Conservation (phyloP, 2,888 invertebrate genomes). For the Cancer borealis region DNA sequence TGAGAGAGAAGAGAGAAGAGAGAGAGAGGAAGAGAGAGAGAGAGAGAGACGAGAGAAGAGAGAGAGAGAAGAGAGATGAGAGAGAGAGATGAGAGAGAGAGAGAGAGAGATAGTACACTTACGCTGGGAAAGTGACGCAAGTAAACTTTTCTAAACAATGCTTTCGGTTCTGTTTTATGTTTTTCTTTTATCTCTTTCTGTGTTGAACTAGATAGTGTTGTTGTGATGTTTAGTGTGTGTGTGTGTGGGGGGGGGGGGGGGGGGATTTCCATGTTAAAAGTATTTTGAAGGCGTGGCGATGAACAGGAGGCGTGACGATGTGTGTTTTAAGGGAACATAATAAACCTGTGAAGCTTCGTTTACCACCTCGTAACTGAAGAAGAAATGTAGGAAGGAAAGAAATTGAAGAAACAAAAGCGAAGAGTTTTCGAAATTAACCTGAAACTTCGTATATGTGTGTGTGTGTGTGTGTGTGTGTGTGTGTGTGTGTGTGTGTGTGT, state of each 20-base stretch:
- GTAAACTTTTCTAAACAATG: not conserved
- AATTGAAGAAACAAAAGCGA: not conserved
- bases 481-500: slow-evolving; percentile 3
- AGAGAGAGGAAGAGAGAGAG: no score
- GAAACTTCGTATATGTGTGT: not conserved
- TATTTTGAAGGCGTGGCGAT: not conserved
- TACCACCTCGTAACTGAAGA: no score
- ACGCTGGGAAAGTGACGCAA: not conserved
- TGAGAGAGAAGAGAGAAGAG: no score
- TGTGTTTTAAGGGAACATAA: not conserved
- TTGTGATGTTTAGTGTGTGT: no score
- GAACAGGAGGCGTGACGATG: not conserved
- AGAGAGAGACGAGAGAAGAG: no score
- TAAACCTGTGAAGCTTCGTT: no score
- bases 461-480: slow-evolving; percentile 20
- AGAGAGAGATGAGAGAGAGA: not conserved
- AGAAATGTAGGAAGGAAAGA: not conserved
- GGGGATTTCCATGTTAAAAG: no score
- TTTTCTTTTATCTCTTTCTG: not conserved
- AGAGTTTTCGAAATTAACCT: not conserved
- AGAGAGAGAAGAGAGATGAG: no score
- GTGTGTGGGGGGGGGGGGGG: no score
- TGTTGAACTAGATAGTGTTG: not conserved
- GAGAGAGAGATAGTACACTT: no score
- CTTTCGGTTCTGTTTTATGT: not conserved